A percentile compares a stretch with the other conserved stretches of the same genome.
Conservation (phyloP, 2,888 invertebrate genomes). For the Tinea pellionella region DNA sequence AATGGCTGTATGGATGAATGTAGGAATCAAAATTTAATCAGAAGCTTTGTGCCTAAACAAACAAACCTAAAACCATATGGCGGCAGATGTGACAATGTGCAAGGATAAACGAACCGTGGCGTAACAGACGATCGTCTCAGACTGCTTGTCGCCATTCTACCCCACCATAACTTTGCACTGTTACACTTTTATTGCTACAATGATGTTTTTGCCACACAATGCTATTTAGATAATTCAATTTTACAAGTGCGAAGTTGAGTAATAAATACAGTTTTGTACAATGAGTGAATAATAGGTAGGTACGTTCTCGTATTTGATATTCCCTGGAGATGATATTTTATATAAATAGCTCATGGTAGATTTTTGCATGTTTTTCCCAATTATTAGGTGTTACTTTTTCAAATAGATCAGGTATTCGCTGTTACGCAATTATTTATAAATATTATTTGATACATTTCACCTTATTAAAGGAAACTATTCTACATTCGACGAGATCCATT, state of each 20-base stretch:
- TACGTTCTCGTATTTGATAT: too few species aligned
- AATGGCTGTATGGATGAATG: too few species aligned
- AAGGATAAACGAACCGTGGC: background rate
- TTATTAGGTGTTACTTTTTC: too few species aligned
- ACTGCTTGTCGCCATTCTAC: slow-evolving; percentile 11
- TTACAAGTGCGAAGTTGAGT: background rate
- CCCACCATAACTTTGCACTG: background rate
- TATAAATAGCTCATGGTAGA: too few species aligned
- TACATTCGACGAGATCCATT: too few species aligned
- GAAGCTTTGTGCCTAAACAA: background rate
- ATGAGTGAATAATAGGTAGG: background rate
- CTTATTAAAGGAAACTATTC: too few species aligned
- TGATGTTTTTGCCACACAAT: background rate
- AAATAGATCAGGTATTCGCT: too few species aligned
- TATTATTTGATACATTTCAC: too few species aligned
- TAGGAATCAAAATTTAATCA: too few species aligned
- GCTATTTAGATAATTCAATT: background rate
- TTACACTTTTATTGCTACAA: background rate
- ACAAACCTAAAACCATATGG: background rate
- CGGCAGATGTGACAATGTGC: background rate
- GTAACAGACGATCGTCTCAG: background rate
- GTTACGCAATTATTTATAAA: too few species aligned
- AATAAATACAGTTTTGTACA: background rate
- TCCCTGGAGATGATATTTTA: too few species aligned
- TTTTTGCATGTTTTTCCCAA: too few species aligned